Conservation (phyloP, 1,140 invertebrate species). For the Amyelois transitella region DNA sequence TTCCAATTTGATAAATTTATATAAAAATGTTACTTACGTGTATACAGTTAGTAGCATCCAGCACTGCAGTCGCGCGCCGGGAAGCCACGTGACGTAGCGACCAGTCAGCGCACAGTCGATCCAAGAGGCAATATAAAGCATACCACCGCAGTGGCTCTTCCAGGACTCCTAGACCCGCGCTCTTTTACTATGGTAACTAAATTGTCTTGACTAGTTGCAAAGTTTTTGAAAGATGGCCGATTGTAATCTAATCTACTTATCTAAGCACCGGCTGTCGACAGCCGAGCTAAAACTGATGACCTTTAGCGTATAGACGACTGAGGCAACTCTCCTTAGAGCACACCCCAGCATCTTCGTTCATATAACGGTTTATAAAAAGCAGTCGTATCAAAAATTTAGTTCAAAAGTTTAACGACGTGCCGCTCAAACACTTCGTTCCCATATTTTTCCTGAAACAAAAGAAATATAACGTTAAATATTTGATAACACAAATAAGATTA, state of each 20-base stretch:
- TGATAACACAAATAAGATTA: neutral
- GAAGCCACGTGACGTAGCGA: conserved; percentile 75
- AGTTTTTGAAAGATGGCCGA: conserved; percentile 30
- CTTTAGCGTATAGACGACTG: conserved; percentile 35
- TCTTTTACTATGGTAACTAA: conserved; percentile 56
- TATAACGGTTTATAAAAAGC: conserved; percentile 34
- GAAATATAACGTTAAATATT: conserved; percentile 24
- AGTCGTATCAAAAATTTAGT: conserved; percentile 25
- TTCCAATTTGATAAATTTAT: neutral
- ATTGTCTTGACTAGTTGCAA: conserved; percentile 53
- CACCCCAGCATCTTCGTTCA: conserved; percentile 69
- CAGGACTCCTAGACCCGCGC: conserved; percentile 25
- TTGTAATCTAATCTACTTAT: conserved; percentile 53
- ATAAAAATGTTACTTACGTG: conserved; percentile 61
- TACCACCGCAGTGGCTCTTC: conserved; percentile 61
- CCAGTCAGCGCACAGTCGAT: conserved; percentile 74
- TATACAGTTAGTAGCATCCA: conserved; percentile 77
- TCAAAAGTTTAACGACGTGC: conserved; percentile 25
- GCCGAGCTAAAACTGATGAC: conserved; percentile 54
- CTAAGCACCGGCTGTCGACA: conserved; percentile 67
- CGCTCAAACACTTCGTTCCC: conserved; percentile 32
- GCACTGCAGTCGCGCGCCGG: conserved; percentile 74
- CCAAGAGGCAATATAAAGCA: conserved; percentile 72
- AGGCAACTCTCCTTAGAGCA: conserved; percentile 57
- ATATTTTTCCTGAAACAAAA: conserved; percentile 69